Conservation (phyloP, 1,140 invertebrate genomes). For the Procambarus virginalis region DNA sequence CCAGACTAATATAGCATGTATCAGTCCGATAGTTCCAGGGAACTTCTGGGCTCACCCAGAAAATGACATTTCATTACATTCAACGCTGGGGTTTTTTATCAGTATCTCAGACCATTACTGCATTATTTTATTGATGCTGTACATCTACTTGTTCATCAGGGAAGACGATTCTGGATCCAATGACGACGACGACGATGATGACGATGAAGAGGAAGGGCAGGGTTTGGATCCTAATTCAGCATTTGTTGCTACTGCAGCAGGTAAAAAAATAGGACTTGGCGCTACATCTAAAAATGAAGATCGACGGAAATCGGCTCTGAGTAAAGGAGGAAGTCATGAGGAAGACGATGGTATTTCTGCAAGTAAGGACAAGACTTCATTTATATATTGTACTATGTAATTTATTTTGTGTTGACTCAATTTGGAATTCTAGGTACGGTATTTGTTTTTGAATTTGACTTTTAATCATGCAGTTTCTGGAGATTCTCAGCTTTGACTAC, state of each 20-base stretch:
- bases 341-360: conserved; percentile 19
- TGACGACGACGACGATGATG: conserved; percentile 37
- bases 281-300: conserved; percentile 27
- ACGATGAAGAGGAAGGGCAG: conserved; percentile 44
- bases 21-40: too few relatives aligned
- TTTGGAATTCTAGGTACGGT: too few relatives aligned
- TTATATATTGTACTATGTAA: too few relatives aligned
- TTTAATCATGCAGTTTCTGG: too few relatives aligned
- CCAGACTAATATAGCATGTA: too few relatives aligned
- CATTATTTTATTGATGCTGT: background rate
- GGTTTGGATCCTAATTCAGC: conserved; percentile 48
- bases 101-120: background rate
- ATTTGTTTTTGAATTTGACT: too few relatives aligned
- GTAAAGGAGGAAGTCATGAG: conserved; percentile 34
- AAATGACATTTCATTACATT: too few relatives aligned
- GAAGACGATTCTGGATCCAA: background rate
- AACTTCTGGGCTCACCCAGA: too few relatives aligned
- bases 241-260: conserved; percentile 48
- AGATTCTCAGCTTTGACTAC: too few relatives aligned
- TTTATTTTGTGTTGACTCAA: too few relatives aligned
- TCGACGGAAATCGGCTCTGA: conserved; percentile 12
- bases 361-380: background rate
- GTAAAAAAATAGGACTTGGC: conserved; percentile 26
- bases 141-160: background rate
- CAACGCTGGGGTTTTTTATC: too few relatives aligned